Base-by-base conservation (phyloP, 2,113 vertebrate genomes). In the Corythornis cristatus region DNA sequence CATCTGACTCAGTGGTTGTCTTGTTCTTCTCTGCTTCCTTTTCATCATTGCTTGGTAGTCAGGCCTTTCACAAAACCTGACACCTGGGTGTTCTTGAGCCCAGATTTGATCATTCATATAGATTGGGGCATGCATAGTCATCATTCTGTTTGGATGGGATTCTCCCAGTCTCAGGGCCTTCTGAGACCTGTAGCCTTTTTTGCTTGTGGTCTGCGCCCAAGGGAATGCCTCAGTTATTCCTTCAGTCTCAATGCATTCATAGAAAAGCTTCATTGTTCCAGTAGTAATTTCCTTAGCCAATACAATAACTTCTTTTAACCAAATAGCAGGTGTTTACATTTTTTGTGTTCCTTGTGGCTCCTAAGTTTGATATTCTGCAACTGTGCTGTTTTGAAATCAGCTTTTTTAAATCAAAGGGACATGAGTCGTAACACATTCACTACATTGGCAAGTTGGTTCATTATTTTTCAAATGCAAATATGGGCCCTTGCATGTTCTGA, bases 401-500 rank as follows among this genome's bases (percentile, higher is more conserved):
- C 23, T 53, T 75, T 90, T 43, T 76, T 11, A 50, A 81, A 68
- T 86, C 61, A 12, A 53, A 51, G 45, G 25, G 17, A 37, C 40
- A 1, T 60, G 56, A 81, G 26, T 67, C 67, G 90, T 72, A 37
- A 56, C 70, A 45, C 33, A 88, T n/a, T 22, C 23, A 54, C 20
- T 76, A 17, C 50, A 37, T 0, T 84, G 80, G 66, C 42, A 54
- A 50, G 61, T 86, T 60, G 25, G 23, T 72, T 88, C 76, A 73
- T 73, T 93, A 58, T 65, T 93, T 94, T 90, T 84, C 88, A 93
- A 19, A 84, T 84, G 83, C 83, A 92, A 54, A 84, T 90, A 42
- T 2, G 31, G 77, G 40, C 62, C 50, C 83, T 86, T 84, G 65
- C 83, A 33, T 65, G 57, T 81, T 61, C 61, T 84, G 65, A 86